Evolutionary conservation across 2,113 vertebrate species (phyloP).

Genomic region (Nycticorax nycticorax): DNA sequence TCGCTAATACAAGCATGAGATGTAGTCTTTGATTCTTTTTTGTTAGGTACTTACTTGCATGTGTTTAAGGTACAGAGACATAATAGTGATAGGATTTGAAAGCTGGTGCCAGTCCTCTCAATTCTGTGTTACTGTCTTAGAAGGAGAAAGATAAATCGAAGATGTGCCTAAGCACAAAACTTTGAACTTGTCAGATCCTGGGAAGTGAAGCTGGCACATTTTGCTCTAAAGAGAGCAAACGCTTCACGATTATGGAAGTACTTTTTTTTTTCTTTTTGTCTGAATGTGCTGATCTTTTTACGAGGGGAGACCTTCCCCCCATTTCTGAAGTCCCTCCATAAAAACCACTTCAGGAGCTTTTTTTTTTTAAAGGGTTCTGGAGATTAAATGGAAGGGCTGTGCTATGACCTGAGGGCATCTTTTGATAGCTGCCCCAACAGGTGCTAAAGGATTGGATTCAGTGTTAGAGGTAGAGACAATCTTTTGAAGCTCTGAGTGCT

Average conservation of each 20-base stretch:
- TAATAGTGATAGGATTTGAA: background rate
- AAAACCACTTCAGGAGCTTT: background rate
- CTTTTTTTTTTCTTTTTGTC: background rate
- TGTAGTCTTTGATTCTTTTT: background rate
- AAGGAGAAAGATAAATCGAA: conserved; percentile 16
- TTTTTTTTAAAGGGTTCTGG: background rate
- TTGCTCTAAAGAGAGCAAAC: background rate
- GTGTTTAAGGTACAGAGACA: background rate
- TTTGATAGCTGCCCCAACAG: conserved; percentile 37
- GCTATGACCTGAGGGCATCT: conserved; percentile 14
- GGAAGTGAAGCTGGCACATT: background rate
- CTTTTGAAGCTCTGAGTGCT: conserved; percentile 27
- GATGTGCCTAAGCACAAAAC: background rate
- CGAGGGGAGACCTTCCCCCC: background rate
- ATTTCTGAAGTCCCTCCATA: background rate
- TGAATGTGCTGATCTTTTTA: background rate
- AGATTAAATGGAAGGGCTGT: conserved; percentile 38
- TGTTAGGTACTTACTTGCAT: background rate
- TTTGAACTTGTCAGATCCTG: conserved; percentile 31
- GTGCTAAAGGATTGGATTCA: background rate
- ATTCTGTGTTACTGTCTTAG: background rate
- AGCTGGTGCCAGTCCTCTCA: background rate
- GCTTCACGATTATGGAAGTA: background rate
- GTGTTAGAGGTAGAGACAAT: background rate
- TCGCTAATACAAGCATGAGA: background rate